Percentiles rank a stretch among this genome's conserved stretches.
Evolutionary conservation across 2,888 invertebrate species (phyloP).

Genomic region (Phaonia tiefii): DNA sequence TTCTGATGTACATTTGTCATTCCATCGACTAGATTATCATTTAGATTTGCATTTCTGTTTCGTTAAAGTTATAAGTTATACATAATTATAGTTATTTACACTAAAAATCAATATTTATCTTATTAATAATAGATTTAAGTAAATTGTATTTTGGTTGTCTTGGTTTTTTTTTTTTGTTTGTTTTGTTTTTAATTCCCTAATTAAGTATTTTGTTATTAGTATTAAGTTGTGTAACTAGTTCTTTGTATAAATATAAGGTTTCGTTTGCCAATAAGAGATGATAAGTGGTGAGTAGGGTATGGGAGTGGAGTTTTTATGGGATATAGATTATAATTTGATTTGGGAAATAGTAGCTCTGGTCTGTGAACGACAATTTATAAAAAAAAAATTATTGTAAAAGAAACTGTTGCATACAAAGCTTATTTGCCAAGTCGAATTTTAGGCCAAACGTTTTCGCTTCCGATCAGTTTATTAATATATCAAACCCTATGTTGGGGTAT

Average conservation of each 20-base stretch:
- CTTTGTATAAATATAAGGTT: conserved; percentile 27
- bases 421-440: no score
- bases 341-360: no score
- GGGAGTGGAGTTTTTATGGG: neutral
- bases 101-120: conserved; percentile 42
- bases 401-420: no score
- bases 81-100: conserved; percentile 42
- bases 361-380: no score
- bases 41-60: conserved; percentile 47
- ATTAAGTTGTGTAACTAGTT: conserved; percentile 1
- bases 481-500: no score
- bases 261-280: no score
- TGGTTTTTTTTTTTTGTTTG: neutral
- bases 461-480: no score
- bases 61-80: conserved; percentile 24
- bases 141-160: conserved; percentile 10
- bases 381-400: no score
- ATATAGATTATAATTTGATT: no score
- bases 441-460: no score
- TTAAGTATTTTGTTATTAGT: conserved; percentile 29
- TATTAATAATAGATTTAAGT: conserved; percentile 39
- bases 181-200: conserved; percentile 30
- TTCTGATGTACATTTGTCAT: conserved; percentile 60
- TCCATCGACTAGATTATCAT: neutral
- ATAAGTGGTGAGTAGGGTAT: conserved; percentile 5